Evolutionary conservation across 2,797 vertebrate genomes (phyloP), one percentile per base, ranked within the genome.

Genomic region (Premnoplex brunnescens): DNA sequence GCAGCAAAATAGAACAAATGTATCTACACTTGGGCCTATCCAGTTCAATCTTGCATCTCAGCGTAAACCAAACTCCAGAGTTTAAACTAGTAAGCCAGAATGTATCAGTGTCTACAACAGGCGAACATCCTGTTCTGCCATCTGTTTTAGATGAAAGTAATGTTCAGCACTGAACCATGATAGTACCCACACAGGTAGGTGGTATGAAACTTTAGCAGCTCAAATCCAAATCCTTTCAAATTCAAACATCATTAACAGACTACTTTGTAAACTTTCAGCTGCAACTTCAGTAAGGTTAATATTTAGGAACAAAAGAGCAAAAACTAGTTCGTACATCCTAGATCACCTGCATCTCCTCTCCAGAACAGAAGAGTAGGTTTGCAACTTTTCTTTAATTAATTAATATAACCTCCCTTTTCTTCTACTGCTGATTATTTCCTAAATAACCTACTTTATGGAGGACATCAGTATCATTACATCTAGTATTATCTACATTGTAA

Each of bases 1-100:
- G 52, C 80, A 81, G 84, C 63, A 88, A 81, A 90, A 91, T 0
- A 85, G 69, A 93, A 92, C 20, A 84, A 75, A 39, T 24, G 7
- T 6, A 6, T 32, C 66, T 68, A 55, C 32, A 43, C 52, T 80
- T 44, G 5, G 23, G 36, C 32, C 3, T 0, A 87, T 82, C 12
- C 55, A 73, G 43, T 27, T 76, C 73, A 73, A 36, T 48, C 78
- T 36, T 60, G 24, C 64, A 67, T 14, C 51, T 60, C 66, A 77
- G 68, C 41, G 39, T 10, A 91, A 94, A 74, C 26, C 49, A 37
- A 92, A 85, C 68, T 59, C 82, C 43, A 52, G 59, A 89, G 87
- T 27, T 64, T 60, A 74, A 88, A 89, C 21, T 23, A 80, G 34
- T 15, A 85, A 89, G 22, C 13, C 87, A 92, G 44, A 67, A 85